A percentile compares a stretch with the other conserved stretches of the same genome.
These are phyloP conservation scores for Drosophila obscura DNA, from an alignment of 1,140 invertebrate species.

Conservation along the genomic window DNA sequence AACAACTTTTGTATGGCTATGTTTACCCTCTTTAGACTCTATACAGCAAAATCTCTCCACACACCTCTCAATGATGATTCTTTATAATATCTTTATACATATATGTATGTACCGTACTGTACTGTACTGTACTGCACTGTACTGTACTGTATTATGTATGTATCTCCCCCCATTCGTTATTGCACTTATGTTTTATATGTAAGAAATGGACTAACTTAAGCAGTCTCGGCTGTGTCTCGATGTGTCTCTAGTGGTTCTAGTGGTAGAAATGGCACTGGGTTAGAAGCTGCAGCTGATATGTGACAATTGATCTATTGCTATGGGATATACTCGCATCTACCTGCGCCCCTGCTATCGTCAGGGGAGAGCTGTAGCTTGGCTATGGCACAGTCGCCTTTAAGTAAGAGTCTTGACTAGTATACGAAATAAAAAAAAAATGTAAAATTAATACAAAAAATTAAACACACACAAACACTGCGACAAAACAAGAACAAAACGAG, in stretches of 20 bases:
- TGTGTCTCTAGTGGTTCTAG: slow-evolving; percentile 39
- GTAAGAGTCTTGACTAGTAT: slow-evolving; percentile 79
- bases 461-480: slow-evolving; percentile 43
- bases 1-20: slow-evolving; percentile 42
- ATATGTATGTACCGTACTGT: slow-evolving; percentile 1
- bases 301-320: slow-evolving; percentile 49
- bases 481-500: slow-evolving; percentile 73
- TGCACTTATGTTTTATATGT: slow-evolving; percentile 62
- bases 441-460: slow-evolving; percentile 22
- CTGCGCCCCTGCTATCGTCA: not conserved
- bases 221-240: slow-evolving; percentile 71
- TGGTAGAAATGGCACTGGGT: slow-evolving; percentile 51
- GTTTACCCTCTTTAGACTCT: slow-evolving; percentile 61
- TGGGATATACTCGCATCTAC: slow-evolving; percentile 17
- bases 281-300: slow-evolving; percentile 45
- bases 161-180: slow-evolving; percentile 16
- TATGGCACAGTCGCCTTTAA: slow-evolving; percentile 78
- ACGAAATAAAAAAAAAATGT: slow-evolving; percentile 54
- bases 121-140: no score
- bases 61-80: not conserved
- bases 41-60: slow-evolving; percentile 57
- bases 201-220: slow-evolving; percentile 74
- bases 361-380: slow-evolving; percentile 64
- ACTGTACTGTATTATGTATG: not conserved
- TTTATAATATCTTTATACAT: slow-evolving; percentile 24